A percentile compares a stretch with the other conserved stretches of the same genome.
Evolutionary conservation across 2,113 vertebrate species (phyloP).

Genomic region (Epinephelus lanceolatus): DNA sequence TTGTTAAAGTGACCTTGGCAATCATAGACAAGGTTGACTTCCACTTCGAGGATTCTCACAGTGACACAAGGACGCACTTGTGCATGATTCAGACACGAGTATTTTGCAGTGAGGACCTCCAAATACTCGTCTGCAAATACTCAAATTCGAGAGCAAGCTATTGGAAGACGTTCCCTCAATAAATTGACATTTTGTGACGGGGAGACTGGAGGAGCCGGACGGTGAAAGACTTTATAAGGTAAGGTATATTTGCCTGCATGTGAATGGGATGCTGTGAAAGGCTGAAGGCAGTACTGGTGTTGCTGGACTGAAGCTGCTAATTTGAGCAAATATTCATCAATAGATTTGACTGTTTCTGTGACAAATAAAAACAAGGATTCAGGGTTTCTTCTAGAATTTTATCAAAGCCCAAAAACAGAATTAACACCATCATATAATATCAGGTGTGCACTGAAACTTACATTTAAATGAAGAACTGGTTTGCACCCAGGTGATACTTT

Average conservation of each 20-base stretch:
- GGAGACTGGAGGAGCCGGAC: neutral
- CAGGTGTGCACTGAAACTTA: neutral
- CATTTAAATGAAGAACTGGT: neutral
- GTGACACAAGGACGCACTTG: neutral
- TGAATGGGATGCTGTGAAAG: neutral
- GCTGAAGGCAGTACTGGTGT: neutral
- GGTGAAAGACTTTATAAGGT: neutral
- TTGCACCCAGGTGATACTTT: neutral
- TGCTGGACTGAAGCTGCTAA: neutral
- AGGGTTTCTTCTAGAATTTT: neutral
- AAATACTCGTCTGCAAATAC: neutral
- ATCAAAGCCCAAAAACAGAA: neutral
- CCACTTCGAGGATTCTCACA: neutral
- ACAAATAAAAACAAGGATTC: neutral
- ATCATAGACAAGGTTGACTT: conserved; percentile 41
- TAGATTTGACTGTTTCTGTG: neutral
- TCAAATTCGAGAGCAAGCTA: neutral
- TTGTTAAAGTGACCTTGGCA: conserved; percentile 40
- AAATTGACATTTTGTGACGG: neutral
- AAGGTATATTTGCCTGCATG: neutral
- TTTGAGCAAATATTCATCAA: neutral
- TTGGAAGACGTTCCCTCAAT: neutral
- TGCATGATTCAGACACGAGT: neutral
- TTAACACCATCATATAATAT: neutral
- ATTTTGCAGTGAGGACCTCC: neutral